phyloP scores from a whole-genome alignment of 2,888 invertebrate genomes.

The Himalopsyche tibetana region DNA sequence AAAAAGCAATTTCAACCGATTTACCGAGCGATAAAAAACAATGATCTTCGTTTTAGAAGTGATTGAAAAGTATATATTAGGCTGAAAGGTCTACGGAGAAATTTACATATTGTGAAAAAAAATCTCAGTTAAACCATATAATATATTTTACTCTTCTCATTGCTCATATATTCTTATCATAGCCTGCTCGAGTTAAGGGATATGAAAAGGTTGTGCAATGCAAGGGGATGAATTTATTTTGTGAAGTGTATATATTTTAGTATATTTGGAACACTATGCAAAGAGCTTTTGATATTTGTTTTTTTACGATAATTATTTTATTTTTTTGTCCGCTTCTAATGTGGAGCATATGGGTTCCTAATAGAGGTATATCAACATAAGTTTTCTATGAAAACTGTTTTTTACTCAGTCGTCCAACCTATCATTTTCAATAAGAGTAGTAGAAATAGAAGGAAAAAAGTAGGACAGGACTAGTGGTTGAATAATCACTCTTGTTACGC shows the following conservation, averaged over 20 bases:
- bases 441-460: too few species aligned
- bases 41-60: constrained; percentile 62
- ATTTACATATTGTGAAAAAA: constrained; percentile 49
- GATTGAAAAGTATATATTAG: constrained; percentile 62
- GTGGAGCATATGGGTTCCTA: too few species aligned
- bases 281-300: too few species aligned
- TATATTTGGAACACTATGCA: not conserved
- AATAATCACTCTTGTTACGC: too few species aligned
- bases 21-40: constrained; percentile 62
- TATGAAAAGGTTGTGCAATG: not conserved
- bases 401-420: too few species aligned
- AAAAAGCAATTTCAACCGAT: constrained; percentile 64
- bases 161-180: constrained; percentile 15
- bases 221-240: not conserved
- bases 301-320: too few species aligned
- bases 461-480: too few species aligned
- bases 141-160: not conserved
- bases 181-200: not conserved
- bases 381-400: too few species aligned
- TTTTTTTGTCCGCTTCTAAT: too few species aligned
- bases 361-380: too few species aligned
- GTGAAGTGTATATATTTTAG: not conserved
- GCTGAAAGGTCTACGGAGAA: constrained; percentile 9
- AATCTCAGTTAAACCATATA: constrained; percentile 1
- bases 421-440: too few species aligned